These are phyloP conservation scores for Epinotia ramella DNA, from an alignment of 2,888 invertebrate species.

Conservation along the genomic window DNA sequence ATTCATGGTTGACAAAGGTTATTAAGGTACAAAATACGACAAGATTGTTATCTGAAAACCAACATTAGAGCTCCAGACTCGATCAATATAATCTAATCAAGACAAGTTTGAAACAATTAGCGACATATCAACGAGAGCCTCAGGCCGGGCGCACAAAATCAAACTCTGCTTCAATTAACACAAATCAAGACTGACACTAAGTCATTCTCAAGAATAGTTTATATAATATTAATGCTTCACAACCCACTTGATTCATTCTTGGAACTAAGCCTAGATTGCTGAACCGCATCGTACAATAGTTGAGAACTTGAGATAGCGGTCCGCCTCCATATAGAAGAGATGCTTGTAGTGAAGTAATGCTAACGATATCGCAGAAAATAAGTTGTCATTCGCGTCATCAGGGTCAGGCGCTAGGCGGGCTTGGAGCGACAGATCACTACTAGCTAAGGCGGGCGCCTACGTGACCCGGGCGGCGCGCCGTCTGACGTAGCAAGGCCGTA, in stretches of 20 bases:
- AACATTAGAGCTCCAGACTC: not conserved
- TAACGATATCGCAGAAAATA: not conserved
- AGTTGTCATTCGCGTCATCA: not conserved
- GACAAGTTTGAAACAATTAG: constrained; percentile 32
- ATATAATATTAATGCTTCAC: not conserved
- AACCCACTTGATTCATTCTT: not conserved
- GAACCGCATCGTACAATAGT: not conserved
- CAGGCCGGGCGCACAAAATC: constrained; percentile 5
- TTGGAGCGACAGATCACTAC: not conserved
- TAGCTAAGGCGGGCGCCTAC: constrained; percentile 61
- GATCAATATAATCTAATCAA: constrained; percentile 29
- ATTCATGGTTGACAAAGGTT: not conserved
- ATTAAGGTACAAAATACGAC: not conserved
- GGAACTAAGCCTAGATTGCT: not conserved
- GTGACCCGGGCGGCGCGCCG: constrained; percentile 67
- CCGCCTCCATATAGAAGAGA: not conserved
- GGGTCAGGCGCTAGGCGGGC: constrained; percentile 9
- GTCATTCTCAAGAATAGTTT: constrained; percentile 12
- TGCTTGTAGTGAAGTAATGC: not conserved
- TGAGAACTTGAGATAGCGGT: not conserved
- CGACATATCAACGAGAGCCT: not conserved
- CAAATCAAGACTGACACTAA: constrained; percentile 23
- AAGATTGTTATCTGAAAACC: not conserved
- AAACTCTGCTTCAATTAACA: constrained; percentile 22
- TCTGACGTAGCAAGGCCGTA: constrained; percentile 54